These are phyloP conservation scores for Drosophila acutilabella DNA, from an alignment of 2,888 invertebrate genomes.

Conservation along the genomic window DNA sequence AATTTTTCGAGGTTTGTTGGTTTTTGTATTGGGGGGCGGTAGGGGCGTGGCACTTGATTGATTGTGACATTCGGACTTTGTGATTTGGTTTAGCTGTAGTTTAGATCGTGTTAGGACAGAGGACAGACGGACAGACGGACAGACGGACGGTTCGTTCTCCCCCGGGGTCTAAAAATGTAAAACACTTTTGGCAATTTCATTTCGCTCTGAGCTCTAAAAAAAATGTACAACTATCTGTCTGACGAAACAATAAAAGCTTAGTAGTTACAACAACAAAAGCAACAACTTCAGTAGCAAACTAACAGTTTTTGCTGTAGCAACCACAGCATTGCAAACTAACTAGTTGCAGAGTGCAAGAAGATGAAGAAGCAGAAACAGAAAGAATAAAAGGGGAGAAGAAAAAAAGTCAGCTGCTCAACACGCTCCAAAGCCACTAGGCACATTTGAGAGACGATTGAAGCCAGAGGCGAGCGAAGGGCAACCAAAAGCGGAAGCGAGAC, in stretches of 20 bases:
- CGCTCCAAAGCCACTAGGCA: constrained; percentile 4
- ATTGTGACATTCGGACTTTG: no score
- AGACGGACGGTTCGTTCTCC: no score
- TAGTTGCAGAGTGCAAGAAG: constrained; percentile 2
- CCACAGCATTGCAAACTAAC: constrained; percentile 30
- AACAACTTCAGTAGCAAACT: constrained; percentile 15
- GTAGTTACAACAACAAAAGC: constrained; percentile 9
- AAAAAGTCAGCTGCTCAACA: constrained; percentile 5
- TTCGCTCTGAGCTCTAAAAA: constrained; percentile 12
- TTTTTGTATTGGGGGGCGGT: no score
- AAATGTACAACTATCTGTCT: constrained; percentile 16
- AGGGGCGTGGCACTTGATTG: no score
- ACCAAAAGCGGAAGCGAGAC: neutral
- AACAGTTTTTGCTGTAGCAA: constrained; percentile 12
- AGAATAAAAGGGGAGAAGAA: constrained; percentile 4
- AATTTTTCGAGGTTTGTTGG: no score
- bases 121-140: no score
- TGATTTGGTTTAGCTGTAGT: no score
- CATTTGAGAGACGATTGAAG: neutral
- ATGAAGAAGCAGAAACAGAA: constrained; percentile 3
- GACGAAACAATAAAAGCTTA: constrained; percentile 27
- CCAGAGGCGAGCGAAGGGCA: no score
- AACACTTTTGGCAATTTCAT: constrained; percentile 41
- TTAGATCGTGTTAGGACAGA: no score
- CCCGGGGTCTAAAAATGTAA: no score